Evolutionary conservation across 1,140 invertebrate genomes (phyloP), one percentile per base, ranked within the genome.

Genomic region (Nylanderia fulva): DNA sequence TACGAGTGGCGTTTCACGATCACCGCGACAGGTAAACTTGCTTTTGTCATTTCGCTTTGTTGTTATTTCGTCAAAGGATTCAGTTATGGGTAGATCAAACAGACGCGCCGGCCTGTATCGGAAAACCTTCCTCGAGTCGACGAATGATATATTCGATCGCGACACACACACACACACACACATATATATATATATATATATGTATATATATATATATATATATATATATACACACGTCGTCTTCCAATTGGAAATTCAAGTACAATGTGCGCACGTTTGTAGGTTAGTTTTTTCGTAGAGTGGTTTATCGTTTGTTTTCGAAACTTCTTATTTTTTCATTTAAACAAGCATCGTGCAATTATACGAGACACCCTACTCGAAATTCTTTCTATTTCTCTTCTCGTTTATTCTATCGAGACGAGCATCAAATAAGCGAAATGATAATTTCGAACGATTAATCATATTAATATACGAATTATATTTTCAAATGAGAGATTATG

Each of bases 1-100:
- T 90, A 84, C 74, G 72, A 54, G 48, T 93, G 92, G 92, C 33
- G 29, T 0, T 92, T 93, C n/a, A 75, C 83, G 13, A 60, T 93
- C 64, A 6, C 72, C 21, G 69, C 89, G 9, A 56, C 58, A 33
- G 89, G 91, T 92, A 82, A 88, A 85, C 15, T 15, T 29, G 13
- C 21, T 54, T 6, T 66, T 11, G 58, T 27, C 7, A 15, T 27
- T 29, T 21, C 6, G 3, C 13, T 21, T 76, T 15, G 5, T 77
- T 27, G n/a, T 18, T 21, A 11, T 64, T 66, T 18, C 13, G 42
- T 2, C 4, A n/a, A n/a, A 54, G 54, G 54, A 29, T 2, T 0
- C 29, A 33, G 33, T 36, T 15, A 7, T n/a, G 0, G 33, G n/a
- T 36, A 24, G 8, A 36, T 39, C 33, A 24, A 15, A 27, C 8